Evolutionary conservation across 1,140 invertebrate species (phyloP).

Genomic region (Orchesella cincta): DNA sequence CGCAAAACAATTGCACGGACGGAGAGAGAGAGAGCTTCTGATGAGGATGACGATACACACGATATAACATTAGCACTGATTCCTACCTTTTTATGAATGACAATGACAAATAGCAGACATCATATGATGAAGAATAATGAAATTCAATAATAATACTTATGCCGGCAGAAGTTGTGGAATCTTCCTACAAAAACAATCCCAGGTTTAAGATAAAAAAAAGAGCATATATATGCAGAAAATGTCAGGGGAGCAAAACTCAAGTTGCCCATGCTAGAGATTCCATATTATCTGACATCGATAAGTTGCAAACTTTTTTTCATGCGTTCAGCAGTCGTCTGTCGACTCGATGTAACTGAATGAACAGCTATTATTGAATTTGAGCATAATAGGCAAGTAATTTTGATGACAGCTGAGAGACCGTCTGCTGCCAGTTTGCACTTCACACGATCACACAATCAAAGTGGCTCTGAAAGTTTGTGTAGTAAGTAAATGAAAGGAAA

Average conservation of each 20-base stretch:
- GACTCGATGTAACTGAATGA: not conserved
- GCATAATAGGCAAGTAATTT: conserved; percentile 8
- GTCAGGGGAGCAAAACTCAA: too few relatives aligned
- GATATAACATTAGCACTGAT: conserved; percentile 2
- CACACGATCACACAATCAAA: not conserved
- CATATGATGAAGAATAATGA: too few relatives aligned
- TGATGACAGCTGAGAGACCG: conserved; percentile 16
- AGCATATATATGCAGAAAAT: too few relatives aligned
- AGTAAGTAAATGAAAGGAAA: not conserved
- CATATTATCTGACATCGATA: too few relatives aligned
- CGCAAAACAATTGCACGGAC: conserved; percentile 11
- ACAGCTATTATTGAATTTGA: not conserved
- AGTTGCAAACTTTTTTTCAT: too few relatives aligned
- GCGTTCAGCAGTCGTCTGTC: not conserved
- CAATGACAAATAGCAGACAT: conserved; percentile 21
- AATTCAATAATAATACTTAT: too few relatives aligned
- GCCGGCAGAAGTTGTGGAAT: too few relatives aligned
- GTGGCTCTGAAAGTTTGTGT: not conserved
- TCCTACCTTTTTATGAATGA: conserved; percentile 19
- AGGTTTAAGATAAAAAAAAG: too few relatives aligned
- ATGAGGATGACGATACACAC: too few relatives aligned
- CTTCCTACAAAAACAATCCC: not conserved
- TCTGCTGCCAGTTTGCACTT: not conserved
- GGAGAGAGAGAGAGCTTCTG: too few relatives aligned
- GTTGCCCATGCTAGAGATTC: too few relatives aligned